A percentile compares a stretch with the other conserved stretches of the same genome.
These are phyloP conservation scores for Pampusana beccarii DNA, from an alignment of 2,113 vertebrate species.

Conservation along the genomic window DNA sequence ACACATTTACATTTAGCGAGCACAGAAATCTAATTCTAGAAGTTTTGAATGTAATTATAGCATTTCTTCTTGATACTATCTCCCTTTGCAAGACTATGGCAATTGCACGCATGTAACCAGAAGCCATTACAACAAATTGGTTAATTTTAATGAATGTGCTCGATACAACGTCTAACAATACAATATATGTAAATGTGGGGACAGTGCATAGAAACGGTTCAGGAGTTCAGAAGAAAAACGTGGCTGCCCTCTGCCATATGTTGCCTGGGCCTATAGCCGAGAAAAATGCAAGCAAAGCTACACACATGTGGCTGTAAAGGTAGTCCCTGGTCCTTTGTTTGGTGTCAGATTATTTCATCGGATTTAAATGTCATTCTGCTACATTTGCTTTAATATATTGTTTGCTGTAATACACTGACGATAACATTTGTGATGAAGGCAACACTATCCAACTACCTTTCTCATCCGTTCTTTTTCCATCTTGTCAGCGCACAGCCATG, in stretches of 20 bases:
- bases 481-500: background rate
- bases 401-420: background rate
- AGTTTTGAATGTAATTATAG: slow-evolving; percentile 5
- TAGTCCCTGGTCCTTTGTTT: background rate
- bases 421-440: background rate
- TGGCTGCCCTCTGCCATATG: background rate
- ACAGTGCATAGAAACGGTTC: accelerated
- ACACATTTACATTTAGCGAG: background rate
- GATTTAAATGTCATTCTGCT: slow-evolving; percentile 25
- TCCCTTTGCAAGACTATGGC: background rate
- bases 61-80: background rate
- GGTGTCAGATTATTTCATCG: background rate
- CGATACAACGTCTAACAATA: background rate
- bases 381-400: background rate
- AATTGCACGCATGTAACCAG: slow-evolving; percentile 15
- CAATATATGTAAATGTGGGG: background rate
- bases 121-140: slow-evolving; percentile 46
- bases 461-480: background rate
- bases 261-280: background rate
- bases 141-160: slow-evolving; percentile 32
- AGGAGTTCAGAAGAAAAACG: background rate
- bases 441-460: background rate
- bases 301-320: background rate
- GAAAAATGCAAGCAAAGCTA: background rate
- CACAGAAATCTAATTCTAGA: background rate